Base-by-base conservation (phyloP, 2,888 invertebrate species). In the Charanyca ferruginea region DNA sequence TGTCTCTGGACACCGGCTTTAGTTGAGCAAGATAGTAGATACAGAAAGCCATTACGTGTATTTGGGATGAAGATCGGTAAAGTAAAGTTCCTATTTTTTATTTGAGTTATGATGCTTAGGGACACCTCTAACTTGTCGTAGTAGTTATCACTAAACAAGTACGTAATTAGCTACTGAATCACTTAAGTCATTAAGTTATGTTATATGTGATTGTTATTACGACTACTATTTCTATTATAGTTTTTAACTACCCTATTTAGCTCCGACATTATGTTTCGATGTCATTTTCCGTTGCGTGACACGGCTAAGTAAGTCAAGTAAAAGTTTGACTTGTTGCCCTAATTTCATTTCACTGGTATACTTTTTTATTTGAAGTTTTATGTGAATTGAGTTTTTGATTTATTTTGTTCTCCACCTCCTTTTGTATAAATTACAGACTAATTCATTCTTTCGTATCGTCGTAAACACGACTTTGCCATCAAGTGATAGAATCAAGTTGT, bases 241-340 rank as follows among this genome's bases (percentile, higher is more conserved):
- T 84, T 84, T 57, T 80, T 81, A 83, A 85, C 83, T 83, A 81
- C 85, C 84, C 83, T 83, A 88, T 86, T 89, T 87, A 83, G 79
- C 78, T 85, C 74, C 80, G 83, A 90, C 89, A 89, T 90, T 87
- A 90, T 90, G 89, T 89, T 87, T 81, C 85, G 85, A 85, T 90
- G 90, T 91, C 88, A 87, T 89, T 90, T 84, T 81, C 79, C 71
- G 76, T 93, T 87, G 95, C 94, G 94, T 94, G 94, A 90, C 89
- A 80, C 80, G 77, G 81, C 76, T 85, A 90, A 90, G 91, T 94
- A 93, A 93, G 88, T 94, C 93, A 93, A 87, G 83, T 82, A 83
- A 88, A 91, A 91, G 84, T 92, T 92, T 88, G 91, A 90, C 89
- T 91, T 92, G 90, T 91, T 91, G 89, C 88, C 92, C 92, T 91